Percentiles rank a stretch among this genome's conserved stretches.
phyloP scores from a whole-genome alignment of 2,888 invertebrate genomes.

The Teinopalpus imperialis region DNA sequence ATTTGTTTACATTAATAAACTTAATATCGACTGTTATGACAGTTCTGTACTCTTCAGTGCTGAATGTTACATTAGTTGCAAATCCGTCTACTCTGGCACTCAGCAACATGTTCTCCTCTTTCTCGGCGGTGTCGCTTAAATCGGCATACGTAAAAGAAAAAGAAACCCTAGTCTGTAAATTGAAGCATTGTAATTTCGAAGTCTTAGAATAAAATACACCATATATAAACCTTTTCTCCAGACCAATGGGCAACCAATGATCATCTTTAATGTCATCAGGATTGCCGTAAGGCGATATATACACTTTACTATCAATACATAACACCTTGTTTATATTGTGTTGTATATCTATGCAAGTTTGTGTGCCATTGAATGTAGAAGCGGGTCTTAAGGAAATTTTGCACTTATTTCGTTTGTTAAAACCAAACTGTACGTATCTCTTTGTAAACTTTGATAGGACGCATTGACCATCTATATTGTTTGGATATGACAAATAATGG shows the following conservation, averaged over 20 bases:
- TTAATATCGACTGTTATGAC: slow-evolving; percentile 58
- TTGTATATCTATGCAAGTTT: slow-evolving; percentile 54
- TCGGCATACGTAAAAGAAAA: slow-evolving; percentile 52
- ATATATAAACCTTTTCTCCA: slow-evolving; percentile 37
- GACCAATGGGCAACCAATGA: slow-evolving; percentile 51
- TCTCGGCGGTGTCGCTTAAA: slow-evolving; percentile 35
- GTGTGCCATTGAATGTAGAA: slow-evolving; percentile 40
- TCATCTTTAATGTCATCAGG: slow-evolving; percentile 49
- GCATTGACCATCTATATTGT: slow-evolving; percentile 69
- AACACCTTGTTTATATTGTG: slow-evolving; percentile 43
- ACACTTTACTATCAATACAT: slow-evolving; percentile 38
- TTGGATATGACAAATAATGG: slow-evolving; percentile 48
- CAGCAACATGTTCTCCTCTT: slow-evolving; percentile 51
- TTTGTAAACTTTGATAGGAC: slow-evolving; percentile 49
- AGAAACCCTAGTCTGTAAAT: slow-evolving; percentile 53
- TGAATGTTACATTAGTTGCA: slow-evolving; percentile 48
- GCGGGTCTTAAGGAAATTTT: slow-evolving; percentile 30
- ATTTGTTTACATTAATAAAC: slow-evolving; percentile 62
- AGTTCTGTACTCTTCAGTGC: slow-evolving; percentile 45
- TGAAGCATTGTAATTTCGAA: slow-evolving; percentile 53
- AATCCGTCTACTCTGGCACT: slow-evolving; percentile 40
- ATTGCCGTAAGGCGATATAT: slow-evolving; percentile 61
- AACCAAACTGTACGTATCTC: slow-evolving; percentile 68
- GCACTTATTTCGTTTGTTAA: slow-evolving; percentile 72
- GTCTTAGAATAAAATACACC: slow-evolving; percentile 46